Evolutionary conservation across 2,888 invertebrate genomes (phyloP).

Genomic region (Thalpophila matura): DNA sequence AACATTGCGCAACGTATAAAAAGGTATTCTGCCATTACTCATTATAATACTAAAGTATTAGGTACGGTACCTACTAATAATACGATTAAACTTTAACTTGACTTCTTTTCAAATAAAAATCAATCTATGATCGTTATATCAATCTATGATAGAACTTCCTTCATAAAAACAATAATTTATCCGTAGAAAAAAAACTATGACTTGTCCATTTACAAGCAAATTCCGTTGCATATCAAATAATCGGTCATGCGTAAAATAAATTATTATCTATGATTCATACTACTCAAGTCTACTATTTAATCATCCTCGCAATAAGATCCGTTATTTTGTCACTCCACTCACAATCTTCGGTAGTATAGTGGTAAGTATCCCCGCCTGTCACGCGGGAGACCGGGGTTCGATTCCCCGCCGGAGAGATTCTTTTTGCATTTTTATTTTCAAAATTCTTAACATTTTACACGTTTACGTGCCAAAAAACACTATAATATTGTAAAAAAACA

Average conservation of each 20-base stretch:
- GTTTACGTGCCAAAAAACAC: rapidly evolving
- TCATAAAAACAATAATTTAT: too few species aligned
- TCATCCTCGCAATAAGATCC: conserved; percentile 9
- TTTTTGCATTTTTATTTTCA: conserved; percentile 59
- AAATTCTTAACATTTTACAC: not conserved
- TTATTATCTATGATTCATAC: conserved; percentile 40
- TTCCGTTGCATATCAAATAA: conserved; percentile 5
- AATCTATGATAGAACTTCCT: conserved; percentile 2
- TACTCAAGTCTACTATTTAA: not conserved
- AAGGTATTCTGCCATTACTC: too few species aligned
- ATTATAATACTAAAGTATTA: too few species aligned
- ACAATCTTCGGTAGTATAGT: conserved; percentile 90
- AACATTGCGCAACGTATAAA: too few species aligned
- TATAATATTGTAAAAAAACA: not conserved
- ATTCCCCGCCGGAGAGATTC: conserved; percentile 89
- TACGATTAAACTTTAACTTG: too few species aligned
- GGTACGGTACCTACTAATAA: too few species aligned
- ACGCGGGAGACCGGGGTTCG: conserved; percentile 91
- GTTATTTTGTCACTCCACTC: rapidly evolving
- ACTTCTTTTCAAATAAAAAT: too few species aligned
- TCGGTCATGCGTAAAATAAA: conserved; percentile 24
- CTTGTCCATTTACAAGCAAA: conserved; percentile 17
- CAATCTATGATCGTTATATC: too few species aligned
- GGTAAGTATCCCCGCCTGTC: conserved; percentile 91
- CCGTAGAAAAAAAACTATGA: too few species aligned